Evolutionary conservation across 2,797 vertebrate species (phyloP).

Genomic region (Muscicapa striata): DNA sequence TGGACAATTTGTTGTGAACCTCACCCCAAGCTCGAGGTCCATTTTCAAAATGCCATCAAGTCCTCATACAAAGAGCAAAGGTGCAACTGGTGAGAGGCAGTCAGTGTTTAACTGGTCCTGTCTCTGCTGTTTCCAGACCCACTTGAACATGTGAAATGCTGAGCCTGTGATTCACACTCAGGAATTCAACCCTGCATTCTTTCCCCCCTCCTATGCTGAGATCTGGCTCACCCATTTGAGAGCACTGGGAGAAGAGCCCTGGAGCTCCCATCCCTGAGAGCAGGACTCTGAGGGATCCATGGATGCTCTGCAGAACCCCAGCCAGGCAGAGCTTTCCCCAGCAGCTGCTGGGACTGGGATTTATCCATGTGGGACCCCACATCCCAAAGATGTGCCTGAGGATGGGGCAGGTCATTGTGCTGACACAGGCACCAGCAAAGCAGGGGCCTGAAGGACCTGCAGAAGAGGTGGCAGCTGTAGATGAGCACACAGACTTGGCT

Average conservation of each 20-base stretch:
- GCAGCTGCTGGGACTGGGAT: background rate
- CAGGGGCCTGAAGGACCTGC: background rate
- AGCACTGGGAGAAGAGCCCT: background rate
- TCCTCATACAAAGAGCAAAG: background rate
- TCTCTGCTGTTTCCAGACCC: background rate
- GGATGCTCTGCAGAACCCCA: background rate
- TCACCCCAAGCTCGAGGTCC: background rate
- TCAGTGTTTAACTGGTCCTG: background rate
- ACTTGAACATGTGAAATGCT: background rate
- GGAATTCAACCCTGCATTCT: background rate
- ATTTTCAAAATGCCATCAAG: background rate
- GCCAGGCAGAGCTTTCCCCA: background rate
- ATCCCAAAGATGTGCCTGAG: background rate
- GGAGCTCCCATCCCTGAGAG: background rate
- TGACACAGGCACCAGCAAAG: background rate
- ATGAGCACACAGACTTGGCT: background rate
- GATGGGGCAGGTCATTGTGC: background rate
- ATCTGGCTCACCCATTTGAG: background rate
- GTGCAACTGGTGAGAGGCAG: background rate
- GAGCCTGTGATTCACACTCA: background rate
- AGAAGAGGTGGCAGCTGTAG: conserved; percentile 51
- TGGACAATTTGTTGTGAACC: background rate
- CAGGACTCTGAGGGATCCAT: background rate
- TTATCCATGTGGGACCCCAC: background rate
- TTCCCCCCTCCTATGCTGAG: fast-evolving